Conservation (phyloP, 2,797 vertebrate species). For the Alcedo atthis region DNA sequence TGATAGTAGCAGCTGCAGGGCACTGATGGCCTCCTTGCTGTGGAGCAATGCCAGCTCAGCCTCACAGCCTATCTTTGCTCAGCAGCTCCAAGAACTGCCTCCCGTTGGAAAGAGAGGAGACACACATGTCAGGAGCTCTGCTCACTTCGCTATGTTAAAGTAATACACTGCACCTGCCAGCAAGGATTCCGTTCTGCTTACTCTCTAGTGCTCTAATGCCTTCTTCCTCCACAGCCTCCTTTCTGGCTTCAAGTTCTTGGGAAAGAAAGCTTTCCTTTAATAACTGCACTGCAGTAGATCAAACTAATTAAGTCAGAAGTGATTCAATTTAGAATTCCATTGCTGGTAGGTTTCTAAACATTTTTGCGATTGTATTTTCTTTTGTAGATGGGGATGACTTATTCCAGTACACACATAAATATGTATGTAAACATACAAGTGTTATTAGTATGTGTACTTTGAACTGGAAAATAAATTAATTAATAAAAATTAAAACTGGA, state of each 20-base stretch:
- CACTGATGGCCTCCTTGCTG: neutral
- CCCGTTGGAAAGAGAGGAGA: neutral
- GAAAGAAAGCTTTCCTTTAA: slow-evolving; percentile 4
- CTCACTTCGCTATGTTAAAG: neutral
- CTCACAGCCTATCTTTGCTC: neutral
- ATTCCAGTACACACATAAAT: neutral
- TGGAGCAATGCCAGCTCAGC: neutral
- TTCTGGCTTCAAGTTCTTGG: neutral
- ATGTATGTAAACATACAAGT: neutral
- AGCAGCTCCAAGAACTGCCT: neutral
- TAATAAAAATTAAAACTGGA: too few species aligned
- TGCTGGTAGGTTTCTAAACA: neutral
- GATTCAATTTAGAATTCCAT: neutral
- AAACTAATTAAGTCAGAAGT: neutral
- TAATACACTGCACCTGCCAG: slow-evolving; percentile 37
- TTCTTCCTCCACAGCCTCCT: neutral
- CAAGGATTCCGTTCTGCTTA: neutral
- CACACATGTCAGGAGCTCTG: neutral
- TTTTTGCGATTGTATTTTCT: neutral
- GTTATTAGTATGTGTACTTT: neutral
- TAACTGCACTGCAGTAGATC: neutral
- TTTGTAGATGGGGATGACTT: neutral
- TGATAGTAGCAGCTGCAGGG: slow-evolving; percentile 11
- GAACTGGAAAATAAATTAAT: neutral
- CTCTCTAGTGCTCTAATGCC: neutral